These are phyloP conservation scores for Melitaea athalia DNA, from an alignment of 2,888 invertebrate genomes.

Conservation along the genomic window DNA sequence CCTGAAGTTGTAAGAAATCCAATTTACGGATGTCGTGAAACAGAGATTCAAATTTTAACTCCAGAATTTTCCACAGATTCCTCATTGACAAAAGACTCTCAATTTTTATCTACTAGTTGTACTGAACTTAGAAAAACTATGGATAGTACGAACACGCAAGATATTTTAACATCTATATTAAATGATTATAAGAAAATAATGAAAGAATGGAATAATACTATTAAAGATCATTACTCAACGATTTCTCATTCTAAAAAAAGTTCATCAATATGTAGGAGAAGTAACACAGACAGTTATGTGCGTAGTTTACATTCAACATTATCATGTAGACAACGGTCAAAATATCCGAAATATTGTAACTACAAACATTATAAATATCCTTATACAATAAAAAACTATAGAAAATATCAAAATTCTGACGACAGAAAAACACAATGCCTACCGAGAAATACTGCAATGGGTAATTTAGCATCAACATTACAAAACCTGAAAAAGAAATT, in stretches of 20 bases:
- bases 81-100: slow-evolving; percentile 64
- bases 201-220: slow-evolving; percentile 77
- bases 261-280: slow-evolving; percentile 55
- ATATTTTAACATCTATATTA: slow-evolving; percentile 61
- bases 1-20: slow-evolving; percentile 73
- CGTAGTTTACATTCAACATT: slow-evolving; percentile 69
- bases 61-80: slow-evolving; percentile 62
- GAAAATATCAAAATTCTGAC: slow-evolving; percentile 48
- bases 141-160: slow-evolving; percentile 55
- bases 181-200: slow-evolving; percentile 76
- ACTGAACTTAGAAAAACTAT: slow-evolving; percentile 70
- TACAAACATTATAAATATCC: slow-evolving; percentile 60
- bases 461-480: slow-evolving; percentile 62
- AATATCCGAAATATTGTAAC: slow-evolving; percentile 53
- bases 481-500: slow-evolving; percentile 67
- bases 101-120: slow-evolving; percentile 70
- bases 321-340: slow-evolving; percentile 61
- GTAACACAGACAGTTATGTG: slow-evolving; percentile 63
- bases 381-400: slow-evolving; percentile 52
- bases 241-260: slow-evolving; percentile 57
- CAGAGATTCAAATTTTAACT: slow-evolving; percentile 57
- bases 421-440: slow-evolving; percentile 61
- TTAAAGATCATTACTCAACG: slow-evolving; percentile 67
- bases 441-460: slow-evolving; percentile 57
- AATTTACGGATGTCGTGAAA: slow-evolving; percentile 67